phyloP scores from a whole-genome alignment of 1,140 invertebrate species.

The Orius laevigatus region DNA sequence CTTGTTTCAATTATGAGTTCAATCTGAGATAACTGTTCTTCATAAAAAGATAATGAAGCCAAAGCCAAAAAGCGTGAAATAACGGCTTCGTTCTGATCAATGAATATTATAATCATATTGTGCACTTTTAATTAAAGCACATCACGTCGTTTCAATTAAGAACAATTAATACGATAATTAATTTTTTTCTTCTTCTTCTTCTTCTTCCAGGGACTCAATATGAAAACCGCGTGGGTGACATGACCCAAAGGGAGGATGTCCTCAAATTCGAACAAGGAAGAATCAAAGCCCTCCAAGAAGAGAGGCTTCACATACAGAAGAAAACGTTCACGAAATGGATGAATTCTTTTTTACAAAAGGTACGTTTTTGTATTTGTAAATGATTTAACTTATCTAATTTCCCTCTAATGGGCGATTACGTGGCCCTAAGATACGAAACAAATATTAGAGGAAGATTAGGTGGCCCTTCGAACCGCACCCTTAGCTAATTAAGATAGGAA shows the following conservation, averaged over 20 bases:
- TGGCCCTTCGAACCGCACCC: too few species aligned
- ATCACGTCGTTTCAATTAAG: not conserved
- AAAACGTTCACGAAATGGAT: conserved; percentile 99
- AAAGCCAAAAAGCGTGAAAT: not conserved
- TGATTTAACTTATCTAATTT: too few species aligned
- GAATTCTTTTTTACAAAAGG: conserved; percentile 95
- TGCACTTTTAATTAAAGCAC: not conserved
- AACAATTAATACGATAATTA: not conserved
- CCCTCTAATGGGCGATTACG: too few species aligned
- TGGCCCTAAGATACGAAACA: too few species aligned
- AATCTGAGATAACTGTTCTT: too few species aligned
- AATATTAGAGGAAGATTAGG: too few species aligned
- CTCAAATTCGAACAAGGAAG: conserved; percentile 91
- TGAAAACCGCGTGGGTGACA: conserved; percentile 29
- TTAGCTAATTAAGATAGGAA: too few species aligned
- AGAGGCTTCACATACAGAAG: conserved; percentile 94
- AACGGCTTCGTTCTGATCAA: not conserved
- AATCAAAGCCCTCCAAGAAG: conserved; percentile 91
- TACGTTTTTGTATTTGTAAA: too few species aligned
- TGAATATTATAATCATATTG: not conserved
- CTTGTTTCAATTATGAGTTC: too few species aligned
- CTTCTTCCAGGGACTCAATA: conserved; percentile 20
- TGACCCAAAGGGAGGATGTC: conserved; percentile 78
- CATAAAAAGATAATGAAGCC: not conserved
- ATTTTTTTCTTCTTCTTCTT: conserved; percentile 8